Conservation (phyloP, 2,888 invertebrate genomes). For the Nasonia oneida region DNA sequence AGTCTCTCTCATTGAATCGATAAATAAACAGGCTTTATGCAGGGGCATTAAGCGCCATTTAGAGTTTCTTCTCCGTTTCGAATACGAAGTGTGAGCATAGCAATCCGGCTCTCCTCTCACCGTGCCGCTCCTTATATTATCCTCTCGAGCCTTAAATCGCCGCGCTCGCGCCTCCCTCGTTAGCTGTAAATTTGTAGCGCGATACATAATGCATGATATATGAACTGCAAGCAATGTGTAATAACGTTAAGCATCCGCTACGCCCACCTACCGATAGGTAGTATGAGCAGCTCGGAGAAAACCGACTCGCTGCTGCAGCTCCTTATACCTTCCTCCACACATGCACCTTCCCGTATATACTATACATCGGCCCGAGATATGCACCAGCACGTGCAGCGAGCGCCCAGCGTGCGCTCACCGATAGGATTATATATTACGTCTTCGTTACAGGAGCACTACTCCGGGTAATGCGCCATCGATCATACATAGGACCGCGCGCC, state of each 20-base stretch:
- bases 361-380: not conserved
- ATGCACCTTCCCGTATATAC: not conserved
- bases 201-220: conserved; percentile 67
- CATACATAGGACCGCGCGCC: conserved; percentile 47
- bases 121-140: not conserved
- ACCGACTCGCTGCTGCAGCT: conserved; percentile 31
- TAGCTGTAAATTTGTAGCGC: conserved; percentile 52
- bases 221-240: conserved; percentile 70
- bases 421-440: conserved; percentile 66
- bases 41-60: conserved; percentile 22
- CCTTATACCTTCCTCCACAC: not conserved
- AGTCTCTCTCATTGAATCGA: conserved; percentile 24
- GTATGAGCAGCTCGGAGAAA: conserved; percentile 18
- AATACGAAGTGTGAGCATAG: not conserved
- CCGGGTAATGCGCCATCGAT: conserved; percentile 66
- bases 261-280: conserved; percentile 68
- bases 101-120: not conserved
- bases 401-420: conserved; percentile 51
- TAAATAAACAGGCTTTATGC: conserved; percentile 13
- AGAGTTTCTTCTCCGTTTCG: conserved; percentile 26
- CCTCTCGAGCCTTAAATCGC: conserved; percentile 23
- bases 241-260: conserved; percentile 68
- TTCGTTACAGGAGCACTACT: conserved; percentile 64
- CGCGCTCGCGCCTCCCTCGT: conserved; percentile 43
- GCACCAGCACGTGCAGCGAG: not conserved